A percentile compares a stretch with the other conserved stretches of the same genome.
Evolutionary conservation across 2,113 vertebrate species (phyloP).

Genomic region (Cinclus cinclus): DNA sequence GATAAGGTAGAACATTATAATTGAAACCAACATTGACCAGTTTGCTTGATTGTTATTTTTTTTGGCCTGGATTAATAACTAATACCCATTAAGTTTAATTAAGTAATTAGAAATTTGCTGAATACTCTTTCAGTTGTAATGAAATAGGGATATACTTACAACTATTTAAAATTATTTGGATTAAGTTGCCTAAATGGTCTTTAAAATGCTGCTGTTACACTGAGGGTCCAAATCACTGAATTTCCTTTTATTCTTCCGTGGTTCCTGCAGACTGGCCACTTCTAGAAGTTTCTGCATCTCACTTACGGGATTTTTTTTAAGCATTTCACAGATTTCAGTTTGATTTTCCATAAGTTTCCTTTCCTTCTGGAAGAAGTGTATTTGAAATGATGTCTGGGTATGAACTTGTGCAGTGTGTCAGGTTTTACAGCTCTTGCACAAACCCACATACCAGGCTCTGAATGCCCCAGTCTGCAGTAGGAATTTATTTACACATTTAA

Average conservation of each 20-base stretch:
- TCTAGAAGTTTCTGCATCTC: not conserved
- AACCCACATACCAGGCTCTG: not conserved
- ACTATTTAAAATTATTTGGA: not conserved
- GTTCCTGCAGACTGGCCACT: not conserved
- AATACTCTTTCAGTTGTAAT: not conserved
- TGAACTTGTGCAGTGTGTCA: not conserved
- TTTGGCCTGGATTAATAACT: not conserved
- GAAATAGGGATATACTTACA: not conserved
- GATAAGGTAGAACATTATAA: not conserved
- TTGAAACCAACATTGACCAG: not conserved
- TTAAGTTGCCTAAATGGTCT: not conserved
- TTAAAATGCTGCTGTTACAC: not conserved
- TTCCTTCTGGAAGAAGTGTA: not conserved
- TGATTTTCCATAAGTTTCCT: fast-evolving
- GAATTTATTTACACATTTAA: not conserved
- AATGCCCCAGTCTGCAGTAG: not conserved
- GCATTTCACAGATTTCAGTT: not conserved
- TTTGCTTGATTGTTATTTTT: not conserved
- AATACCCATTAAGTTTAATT: not conserved
- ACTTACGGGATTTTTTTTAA: not conserved
- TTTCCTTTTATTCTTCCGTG: not conserved
- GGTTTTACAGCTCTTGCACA: not conserved
- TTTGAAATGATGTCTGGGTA: not conserved
- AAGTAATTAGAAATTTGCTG: not conserved
- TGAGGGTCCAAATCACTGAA: not conserved